phyloP scores from a whole-genome alignment of 1,140 invertebrate species.

The Trichonephila inaurata region DNA sequence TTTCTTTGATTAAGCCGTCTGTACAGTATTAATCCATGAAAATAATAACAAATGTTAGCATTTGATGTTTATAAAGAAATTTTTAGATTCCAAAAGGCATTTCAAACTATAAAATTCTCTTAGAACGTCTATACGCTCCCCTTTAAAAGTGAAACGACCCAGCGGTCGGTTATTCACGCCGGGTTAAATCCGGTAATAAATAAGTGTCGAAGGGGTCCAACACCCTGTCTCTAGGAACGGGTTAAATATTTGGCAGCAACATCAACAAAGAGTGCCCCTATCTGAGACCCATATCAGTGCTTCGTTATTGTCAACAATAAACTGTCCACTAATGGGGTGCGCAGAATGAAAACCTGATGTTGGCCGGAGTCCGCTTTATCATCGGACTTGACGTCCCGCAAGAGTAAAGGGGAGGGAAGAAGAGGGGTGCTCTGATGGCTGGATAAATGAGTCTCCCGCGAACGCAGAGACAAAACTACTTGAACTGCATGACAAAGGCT shows the following conservation, averaged over 20 bases:
- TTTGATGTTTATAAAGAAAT: neutral
- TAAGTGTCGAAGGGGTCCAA: constrained; percentile 69
- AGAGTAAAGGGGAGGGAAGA: neutral
- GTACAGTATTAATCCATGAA: no score
- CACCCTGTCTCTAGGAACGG: constrained; percentile 45
- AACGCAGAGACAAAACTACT: neutral
- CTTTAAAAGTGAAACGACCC: constrained; percentile 56
- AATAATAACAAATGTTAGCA: no score
- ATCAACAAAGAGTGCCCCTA: constrained; percentile 58
- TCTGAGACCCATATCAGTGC: constrained; percentile 67
- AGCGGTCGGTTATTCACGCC: constrained; percentile 53
- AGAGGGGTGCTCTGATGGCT: constrained; percentile 22
- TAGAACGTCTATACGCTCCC: constrained; percentile 41
- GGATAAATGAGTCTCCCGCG: constrained; percentile 7
- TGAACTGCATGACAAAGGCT: constrained; percentile 4
- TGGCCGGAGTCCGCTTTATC: constrained; percentile 64
- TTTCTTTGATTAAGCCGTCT: no score
- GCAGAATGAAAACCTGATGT: constrained; percentile 67
- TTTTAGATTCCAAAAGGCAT: neutral
- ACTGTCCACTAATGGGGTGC: constrained; percentile 73
- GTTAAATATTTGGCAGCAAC: constrained; percentile 75
- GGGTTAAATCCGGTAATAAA: constrained; percentile 72
- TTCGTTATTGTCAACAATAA: constrained; percentile 74
- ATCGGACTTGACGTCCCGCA: constrained; percentile 48
- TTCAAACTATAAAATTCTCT: neutral